Conservation (phyloP, 2,888 invertebrate genomes). For the Ceraclea dissimilis region DNA sequence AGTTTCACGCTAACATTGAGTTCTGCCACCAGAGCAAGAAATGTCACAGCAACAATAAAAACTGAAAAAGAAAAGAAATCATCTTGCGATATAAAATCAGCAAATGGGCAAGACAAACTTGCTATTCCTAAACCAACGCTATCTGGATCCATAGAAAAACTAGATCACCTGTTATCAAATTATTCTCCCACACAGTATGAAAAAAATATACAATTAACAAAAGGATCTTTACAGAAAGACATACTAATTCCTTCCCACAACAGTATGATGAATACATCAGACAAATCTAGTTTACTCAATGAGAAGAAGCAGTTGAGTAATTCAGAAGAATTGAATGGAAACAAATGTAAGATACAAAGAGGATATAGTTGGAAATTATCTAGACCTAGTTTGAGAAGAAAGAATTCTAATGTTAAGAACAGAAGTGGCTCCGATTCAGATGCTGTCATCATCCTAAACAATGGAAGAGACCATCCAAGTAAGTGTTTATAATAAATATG, state of each 20-base stretch:
- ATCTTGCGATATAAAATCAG: slow-evolving; percentile 12
- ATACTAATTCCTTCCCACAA: slow-evolving; percentile 20
- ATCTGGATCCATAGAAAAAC: slow-evolving; percentile 21
- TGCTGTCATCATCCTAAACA: slow-evolving; percentile 57
- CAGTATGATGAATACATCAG: slow-evolving; percentile 19
- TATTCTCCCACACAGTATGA: slow-evolving; percentile 25
- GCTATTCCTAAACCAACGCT: slow-evolving; percentile 17
- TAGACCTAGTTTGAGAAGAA: slow-evolving; percentile 64
- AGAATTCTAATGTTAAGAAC: slow-evolving; percentile 41
- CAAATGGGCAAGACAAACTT: slow-evolving; percentile 21
- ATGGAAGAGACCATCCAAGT: slow-evolving; percentile 66
- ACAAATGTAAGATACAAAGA: slow-evolving; percentile 54
- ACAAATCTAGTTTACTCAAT: slow-evolving; percentile 29
- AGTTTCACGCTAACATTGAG: slow-evolving; percentile 47
- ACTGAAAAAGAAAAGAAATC: slow-evolving; percentile 16
- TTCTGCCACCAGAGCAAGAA: slow-evolving; percentile 28
- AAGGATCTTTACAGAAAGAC: slow-evolving; percentile 24
- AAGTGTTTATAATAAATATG: slow-evolving; percentile 7
- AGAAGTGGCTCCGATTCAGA: slow-evolving; percentile 52
- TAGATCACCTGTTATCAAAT: slow-evolving; percentile 17
- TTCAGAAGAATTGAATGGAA: slow-evolving; percentile 29
- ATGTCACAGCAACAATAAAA: slow-evolving; percentile 34
- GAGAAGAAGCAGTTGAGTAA: slow-evolving; percentile 35
- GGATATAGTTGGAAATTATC: slow-evolving; percentile 71
- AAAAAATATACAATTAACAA: slow-evolving; percentile 25